Evolutionary conservation across 2,888 invertebrate genomes (phyloP), one percentile per base, ranked within the genome.

Genomic region (Onchidella celtica): DNA sequence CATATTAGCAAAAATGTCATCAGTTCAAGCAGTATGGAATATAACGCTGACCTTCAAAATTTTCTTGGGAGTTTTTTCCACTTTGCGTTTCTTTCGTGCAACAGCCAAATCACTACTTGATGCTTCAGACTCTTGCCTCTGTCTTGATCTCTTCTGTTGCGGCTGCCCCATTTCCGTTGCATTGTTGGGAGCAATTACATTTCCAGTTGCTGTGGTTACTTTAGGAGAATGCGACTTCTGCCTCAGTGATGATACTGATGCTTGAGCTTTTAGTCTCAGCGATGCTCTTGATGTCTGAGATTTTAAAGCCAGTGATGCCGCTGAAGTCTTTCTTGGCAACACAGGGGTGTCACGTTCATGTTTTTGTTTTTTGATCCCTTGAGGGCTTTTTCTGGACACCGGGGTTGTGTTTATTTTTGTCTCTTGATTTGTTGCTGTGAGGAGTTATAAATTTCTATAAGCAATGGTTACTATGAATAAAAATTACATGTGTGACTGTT

Each of bases 301-400:
- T 57, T 57, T 72, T 14, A 72, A 32, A 1, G 32, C 72, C 29
- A 34, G 11, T 32, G 21, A 57, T 17, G 21, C 3, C 1, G 55
- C 3, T 14, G 61, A 6, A 4, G 70, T 61, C 21, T 34, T 69
- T 38, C 40, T 69, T 11, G 69, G 17, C 59, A 68, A 29, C 9
- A 36, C 3, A 4, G 76, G 76, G 11, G 66, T 66, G 55, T 17
- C 24, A 27, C 38, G 68, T 4, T 9, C 17, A 3, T 38, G 40
- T n/a, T 79, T 79, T 14, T 2, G 21, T 32, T n/a, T 47, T 36
- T 14, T 27, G 32, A 24, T 6, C 14, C 59, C 68, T 24, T 57
- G 59, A 21, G 73, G 79, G 40, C 79, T 80, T 55, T 80, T 80
- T 24, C 74, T 73, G 14, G 73, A 66, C 36, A 80, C 73, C 17